Percentiles rank a stretch among this genome's conserved stretches.
phyloP scores from a whole-genome alignment of 2,113 vertebrate species.

The Leptodactylus fuscus region DNA sequence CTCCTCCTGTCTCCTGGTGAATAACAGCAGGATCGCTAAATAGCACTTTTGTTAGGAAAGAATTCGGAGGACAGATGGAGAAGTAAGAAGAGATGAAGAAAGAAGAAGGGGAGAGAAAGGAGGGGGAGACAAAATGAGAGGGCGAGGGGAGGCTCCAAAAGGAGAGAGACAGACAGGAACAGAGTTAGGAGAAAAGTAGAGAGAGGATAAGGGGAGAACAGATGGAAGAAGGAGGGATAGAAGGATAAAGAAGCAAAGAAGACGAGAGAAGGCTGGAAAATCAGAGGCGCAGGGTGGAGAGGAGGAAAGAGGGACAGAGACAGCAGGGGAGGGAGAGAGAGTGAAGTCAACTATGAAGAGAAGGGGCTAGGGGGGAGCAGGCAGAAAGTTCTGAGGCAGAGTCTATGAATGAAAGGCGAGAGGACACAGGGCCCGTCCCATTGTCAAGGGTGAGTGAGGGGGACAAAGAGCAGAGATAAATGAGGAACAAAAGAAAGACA shows the following conservation, averaged over 20 bases:
- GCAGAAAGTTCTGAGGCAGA: constrained; percentile 5
- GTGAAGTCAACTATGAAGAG: constrained; percentile 21
- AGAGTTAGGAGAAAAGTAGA: constrained; percentile 7
- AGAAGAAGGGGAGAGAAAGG: constrained; percentile 11
- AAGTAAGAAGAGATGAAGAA: constrained; percentile 56
- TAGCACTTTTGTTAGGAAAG: constrained; percentile 59
- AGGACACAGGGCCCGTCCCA: not conserved
- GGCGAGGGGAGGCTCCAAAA: not conserved
- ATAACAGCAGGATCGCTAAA: constrained; percentile 56
- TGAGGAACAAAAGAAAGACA: constrained; percentile 24
- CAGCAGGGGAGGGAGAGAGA: not conserved
- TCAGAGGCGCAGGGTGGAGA: not conserved
- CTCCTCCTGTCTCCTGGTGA: constrained; percentile 23
- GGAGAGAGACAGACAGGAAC: not conserved
- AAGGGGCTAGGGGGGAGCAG: not conserved
- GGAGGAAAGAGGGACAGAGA: not conserved
- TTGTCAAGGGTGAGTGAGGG: not conserved
- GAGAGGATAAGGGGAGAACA: not conserved
- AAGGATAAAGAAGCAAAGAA: not conserved
- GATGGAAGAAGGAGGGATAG: not conserved
- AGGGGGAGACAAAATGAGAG: constrained; percentile 5
- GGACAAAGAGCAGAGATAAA: constrained; percentile 1
- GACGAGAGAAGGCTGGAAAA: constrained; percentile 5
- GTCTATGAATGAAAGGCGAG: not conserved
- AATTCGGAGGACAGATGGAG: constrained; percentile 58